A percentile compares a stretch with the other conserved stretches of the same genome.
phyloP scores from a whole-genome alignment of 2,797 vertebrate species.

The Rachycentron canadum region DNA sequence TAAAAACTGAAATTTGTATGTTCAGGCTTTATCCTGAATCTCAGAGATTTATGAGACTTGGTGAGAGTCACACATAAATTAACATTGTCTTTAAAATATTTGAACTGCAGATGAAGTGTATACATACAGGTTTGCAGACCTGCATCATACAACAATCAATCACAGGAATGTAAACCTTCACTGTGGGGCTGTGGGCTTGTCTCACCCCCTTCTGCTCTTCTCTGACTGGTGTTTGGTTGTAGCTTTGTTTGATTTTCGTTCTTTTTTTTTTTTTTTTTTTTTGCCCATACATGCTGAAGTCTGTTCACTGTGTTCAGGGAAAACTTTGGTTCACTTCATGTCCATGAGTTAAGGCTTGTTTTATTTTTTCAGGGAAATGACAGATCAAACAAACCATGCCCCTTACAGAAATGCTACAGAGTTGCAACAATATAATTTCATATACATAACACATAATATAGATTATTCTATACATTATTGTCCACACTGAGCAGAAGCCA shows the following conservation, averaged over 20 bases:
- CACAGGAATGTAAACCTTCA: slow-evolving; percentile 76
- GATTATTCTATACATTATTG: background rate
- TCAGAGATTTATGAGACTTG: background rate
- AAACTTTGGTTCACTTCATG: background rate
- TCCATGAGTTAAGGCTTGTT: background rate
- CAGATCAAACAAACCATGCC: background rate
- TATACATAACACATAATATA: background rate
- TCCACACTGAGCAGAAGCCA: background rate
- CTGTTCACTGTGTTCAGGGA: background rate
- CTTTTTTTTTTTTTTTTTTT: slow-evolving; percentile 1
- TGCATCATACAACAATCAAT: slow-evolving; percentile 39
- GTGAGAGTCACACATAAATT: background rate
- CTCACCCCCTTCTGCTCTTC: slow-evolving; percentile 6
- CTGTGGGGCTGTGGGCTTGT: slow-evolving; percentile 24
- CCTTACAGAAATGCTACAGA: background rate
- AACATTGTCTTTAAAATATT: background rate
- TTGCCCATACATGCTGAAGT: slow-evolving; percentile 56
- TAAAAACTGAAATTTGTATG: background rate
- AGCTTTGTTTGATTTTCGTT: slow-evolving; percentile 32
- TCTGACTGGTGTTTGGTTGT: slow-evolving; percentile 9
- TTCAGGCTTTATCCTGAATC: background rate
- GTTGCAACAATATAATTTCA: background rate
- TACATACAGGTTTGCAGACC: slow-evolving; percentile 48
- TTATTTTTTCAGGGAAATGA: background rate
- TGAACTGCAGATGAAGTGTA: slow-evolving; percentile 23